Percentiles rank a stretch among this genome's conserved stretches.
These are phyloP conservation scores for Parnassius glacialis DNA, from an alignment of 2,888 invertebrate species.

Conservation along the genomic window DNA sequence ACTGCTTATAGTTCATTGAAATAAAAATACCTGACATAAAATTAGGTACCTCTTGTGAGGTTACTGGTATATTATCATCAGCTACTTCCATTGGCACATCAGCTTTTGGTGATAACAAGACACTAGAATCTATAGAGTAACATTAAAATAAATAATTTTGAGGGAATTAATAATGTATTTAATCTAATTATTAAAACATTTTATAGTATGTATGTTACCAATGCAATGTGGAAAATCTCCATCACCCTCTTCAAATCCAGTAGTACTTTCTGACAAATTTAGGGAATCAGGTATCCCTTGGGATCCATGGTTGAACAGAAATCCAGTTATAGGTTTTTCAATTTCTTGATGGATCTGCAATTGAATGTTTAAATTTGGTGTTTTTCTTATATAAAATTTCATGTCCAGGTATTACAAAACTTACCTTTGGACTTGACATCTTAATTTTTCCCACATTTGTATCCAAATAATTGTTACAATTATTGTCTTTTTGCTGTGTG, in stretches of 20 bases:
- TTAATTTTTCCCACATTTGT: slow-evolving; percentile 1
- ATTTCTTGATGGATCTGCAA: slow-evolving; percentile 36
- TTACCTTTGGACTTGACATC: slow-evolving; percentile 3
- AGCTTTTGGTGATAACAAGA: slow-evolving; percentile 68
- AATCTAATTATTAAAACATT: no score
- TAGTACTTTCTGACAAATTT: slow-evolving; percentile 60
- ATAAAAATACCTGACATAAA: slow-evolving; percentile 57
- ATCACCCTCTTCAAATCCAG: slow-evolving; percentile 59
- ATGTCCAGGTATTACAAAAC: not conserved
- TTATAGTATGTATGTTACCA: slow-evolving; percentile 1
- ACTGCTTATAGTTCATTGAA: slow-evolving; percentile 8
- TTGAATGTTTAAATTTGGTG: not conserved
- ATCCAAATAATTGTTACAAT: not conserved
- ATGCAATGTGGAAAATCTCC: slow-evolving; percentile 54
- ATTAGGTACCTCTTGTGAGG: slow-evolving; percentile 61
- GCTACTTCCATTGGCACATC: slow-evolving; percentile 43
- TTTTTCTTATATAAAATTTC: not conserved
- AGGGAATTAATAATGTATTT: not conserved
- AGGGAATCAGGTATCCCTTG: slow-evolving; percentile 57
- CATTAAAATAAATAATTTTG: not conserved
- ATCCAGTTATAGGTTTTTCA: slow-evolving; percentile 43
- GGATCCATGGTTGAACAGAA: slow-evolving; percentile 53
- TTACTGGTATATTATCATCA: slow-evolving; percentile 41
- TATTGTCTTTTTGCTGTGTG: not conserved
- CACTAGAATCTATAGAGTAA: slow-evolving; percentile 56